Evolutionary conservation across 2,113 vertebrate species (phyloP).

Genomic region (Lophura nycthemera): DNA sequence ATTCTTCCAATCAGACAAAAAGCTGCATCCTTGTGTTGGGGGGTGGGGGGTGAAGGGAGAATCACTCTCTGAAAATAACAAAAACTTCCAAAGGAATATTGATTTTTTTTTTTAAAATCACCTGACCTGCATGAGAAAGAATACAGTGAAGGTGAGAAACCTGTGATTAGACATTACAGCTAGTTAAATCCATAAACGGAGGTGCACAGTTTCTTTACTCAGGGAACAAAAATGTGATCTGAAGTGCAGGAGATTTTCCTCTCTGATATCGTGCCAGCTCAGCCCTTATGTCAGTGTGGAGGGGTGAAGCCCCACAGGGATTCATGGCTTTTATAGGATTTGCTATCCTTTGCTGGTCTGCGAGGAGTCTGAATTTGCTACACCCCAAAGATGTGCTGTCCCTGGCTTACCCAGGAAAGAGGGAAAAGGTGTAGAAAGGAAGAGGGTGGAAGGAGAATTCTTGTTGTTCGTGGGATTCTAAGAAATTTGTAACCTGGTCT

Average conservation of each 20-base stretch:
- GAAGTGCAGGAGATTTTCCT: not conserved
- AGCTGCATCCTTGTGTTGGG: not conserved
- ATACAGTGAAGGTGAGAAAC: slow-evolving; percentile 15
- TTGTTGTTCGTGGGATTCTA: not conserved
- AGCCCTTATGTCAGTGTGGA: not conserved
- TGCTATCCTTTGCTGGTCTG: not conserved
- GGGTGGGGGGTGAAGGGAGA: not conserved
- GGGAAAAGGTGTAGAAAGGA: not conserved
- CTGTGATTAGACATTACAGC: slow-evolving; percentile 1
- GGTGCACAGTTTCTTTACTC: not conserved
- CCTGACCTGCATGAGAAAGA: not conserved
- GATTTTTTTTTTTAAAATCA: not conserved
- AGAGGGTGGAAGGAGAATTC: not conserved
- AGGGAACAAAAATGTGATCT: not conserved
- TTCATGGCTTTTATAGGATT: not conserved
- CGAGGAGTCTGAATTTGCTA: not conserved
- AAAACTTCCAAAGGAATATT: not conserved
- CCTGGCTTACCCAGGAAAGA: not conserved
- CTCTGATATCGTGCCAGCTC: not conserved
- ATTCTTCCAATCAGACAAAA: slow-evolving; percentile 29
- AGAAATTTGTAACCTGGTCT: not conserved
- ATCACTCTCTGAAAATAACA: slow-evolving; percentile 21
- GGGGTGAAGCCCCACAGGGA: not conserved
- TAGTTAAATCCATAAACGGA: slow-evolving; percentile 36
- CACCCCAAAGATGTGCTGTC: not conserved